These are phyloP conservation scores for Pseudotriccus pelzelni DNA, from an alignment of 2,797 vertebrate genomes.

Conservation along the genomic window DNA sequence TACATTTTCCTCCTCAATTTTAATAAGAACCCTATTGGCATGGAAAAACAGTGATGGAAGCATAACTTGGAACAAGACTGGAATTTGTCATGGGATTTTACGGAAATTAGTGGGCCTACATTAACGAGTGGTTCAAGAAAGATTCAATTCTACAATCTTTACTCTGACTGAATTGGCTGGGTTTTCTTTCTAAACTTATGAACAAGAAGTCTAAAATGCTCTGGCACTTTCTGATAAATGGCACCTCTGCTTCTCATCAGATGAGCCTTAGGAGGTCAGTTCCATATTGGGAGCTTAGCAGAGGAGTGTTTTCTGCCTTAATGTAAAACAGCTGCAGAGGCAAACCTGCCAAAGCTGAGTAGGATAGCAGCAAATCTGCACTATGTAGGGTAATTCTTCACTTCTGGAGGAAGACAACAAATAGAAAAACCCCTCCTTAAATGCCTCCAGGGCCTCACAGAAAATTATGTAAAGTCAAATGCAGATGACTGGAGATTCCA, in stretches of 20 bases:
- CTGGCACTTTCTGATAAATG: neutral
- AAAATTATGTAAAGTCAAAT: neutral
- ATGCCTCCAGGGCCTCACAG: neutral
- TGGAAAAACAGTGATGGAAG: neutral
- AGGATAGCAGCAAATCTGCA: neutral
- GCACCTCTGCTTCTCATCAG: neutral
- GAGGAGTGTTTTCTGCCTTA: conserved; percentile 28
- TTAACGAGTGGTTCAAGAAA: neutral
- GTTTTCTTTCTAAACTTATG: neutral
- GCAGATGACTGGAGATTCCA: neutral
- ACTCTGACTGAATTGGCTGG: neutral
- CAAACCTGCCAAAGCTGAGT: conserved; percentile 26
- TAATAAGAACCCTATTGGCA: neutral
- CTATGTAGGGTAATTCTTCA: neutral
- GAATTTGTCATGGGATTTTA: neutral
- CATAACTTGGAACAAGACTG: neutral
- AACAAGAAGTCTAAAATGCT: neutral
- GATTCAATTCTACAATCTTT: neutral
- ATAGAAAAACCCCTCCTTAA: neutral
- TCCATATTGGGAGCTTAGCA: neutral
- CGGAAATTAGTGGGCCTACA: neutral
- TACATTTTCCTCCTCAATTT: neutral
- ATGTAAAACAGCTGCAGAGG: conserved; percentile 49
- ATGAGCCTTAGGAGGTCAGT: conserved; percentile 25
- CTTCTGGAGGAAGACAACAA: neutral